Evolutionary conservation across 1,140 invertebrate species (phyloP).

Genomic region (Pteromalus puparum): DNA sequence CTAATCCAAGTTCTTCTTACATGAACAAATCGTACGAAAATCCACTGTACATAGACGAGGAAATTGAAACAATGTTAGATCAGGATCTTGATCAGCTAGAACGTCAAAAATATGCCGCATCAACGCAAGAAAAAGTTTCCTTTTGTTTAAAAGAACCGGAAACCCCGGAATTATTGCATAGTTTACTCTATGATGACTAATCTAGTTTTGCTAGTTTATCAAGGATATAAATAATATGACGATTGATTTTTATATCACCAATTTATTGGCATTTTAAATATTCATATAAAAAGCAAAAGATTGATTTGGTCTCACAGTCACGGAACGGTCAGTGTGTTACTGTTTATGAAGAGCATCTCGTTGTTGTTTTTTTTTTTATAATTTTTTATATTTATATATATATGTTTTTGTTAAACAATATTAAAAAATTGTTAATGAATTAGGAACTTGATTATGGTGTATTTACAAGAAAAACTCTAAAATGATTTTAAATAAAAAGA

Average conservation of each 20-base stretch:
- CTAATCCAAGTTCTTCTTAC: conserved; percentile 62
- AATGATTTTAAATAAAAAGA: conserved; percentile 37
- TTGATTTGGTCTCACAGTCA: conserved; percentile 53
- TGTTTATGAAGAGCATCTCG: conserved; percentile 42
- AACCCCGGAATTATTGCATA: conserved; percentile 69
- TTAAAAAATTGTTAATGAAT: conserved; percentile 39
- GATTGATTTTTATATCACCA: conserved; percentile 46
- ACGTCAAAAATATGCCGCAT: conserved; percentile 62
- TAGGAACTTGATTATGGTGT: conserved; percentile 41
- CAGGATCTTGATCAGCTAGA: conserved; percentile 64
- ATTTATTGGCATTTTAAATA: conserved; percentile 51
- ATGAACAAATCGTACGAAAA: conserved; percentile 66
- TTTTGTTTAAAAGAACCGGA: conserved; percentile 69
- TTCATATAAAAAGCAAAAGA: conserved; percentile 50
- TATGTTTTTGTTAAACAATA: conserved; percentile 32
- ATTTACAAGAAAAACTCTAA: conserved; percentile 47
- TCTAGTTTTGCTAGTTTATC: neutral
- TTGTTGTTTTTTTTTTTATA: conserved; percentile 43
- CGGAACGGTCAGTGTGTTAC: conserved; percentile 41
- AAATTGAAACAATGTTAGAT: conserved; percentile 70
- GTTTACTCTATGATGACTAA: conserved; percentile 69
- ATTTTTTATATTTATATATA: neutral
- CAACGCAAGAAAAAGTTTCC: conserved; percentile 63
- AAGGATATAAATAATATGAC: conserved; percentile 30
- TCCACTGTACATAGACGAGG: conserved; percentile 68